Evolutionary conservation across 2,113 vertebrate species (phyloP).

Genomic region (Ondatra zibethicus): DNA sequence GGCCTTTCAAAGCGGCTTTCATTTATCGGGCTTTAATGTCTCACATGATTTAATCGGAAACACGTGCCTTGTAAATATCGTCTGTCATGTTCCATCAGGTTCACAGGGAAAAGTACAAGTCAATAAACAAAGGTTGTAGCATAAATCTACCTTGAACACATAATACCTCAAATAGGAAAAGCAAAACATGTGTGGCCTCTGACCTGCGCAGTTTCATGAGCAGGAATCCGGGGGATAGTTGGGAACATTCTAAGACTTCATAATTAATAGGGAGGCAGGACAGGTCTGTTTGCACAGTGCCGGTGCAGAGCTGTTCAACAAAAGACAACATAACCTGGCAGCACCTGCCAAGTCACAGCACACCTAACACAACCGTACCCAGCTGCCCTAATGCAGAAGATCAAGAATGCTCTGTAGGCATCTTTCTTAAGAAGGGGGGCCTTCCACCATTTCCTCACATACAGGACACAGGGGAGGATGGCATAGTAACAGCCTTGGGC

Average conservation of each 20-base stretch:
- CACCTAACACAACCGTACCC: background rate
- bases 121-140: conserved; percentile 91
- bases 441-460: background rate
- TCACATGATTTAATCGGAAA: conserved; percentile 91
- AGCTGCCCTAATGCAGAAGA: conserved; percentile 70
- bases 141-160: conserved; percentile 92
- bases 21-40: conserved; percentile 91
- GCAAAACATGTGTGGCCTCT: conserved; percentile 92
- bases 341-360: conserved; percentile 62
- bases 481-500: background rate
- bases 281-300: background rate
- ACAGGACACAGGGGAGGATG: background rate
- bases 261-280: conserved; percentile 84
- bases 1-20: conserved; percentile 87
- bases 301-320: background rate
- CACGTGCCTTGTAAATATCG: conserved; percentile 91
- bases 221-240: conserved; percentile 86
- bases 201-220: conserved; percentile 87
- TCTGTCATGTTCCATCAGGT: conserved; percentile 91
- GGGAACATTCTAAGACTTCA: conserved; percentile 80
- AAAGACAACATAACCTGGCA: background rate
- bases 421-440: background rate
- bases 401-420: conserved; percentile 59
- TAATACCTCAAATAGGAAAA: conserved; percentile 91
- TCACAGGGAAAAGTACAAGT: conserved; percentile 91